phyloP scores from a whole-genome alignment of 2,888 invertebrate species.

The Apamea sordens region DNA sequence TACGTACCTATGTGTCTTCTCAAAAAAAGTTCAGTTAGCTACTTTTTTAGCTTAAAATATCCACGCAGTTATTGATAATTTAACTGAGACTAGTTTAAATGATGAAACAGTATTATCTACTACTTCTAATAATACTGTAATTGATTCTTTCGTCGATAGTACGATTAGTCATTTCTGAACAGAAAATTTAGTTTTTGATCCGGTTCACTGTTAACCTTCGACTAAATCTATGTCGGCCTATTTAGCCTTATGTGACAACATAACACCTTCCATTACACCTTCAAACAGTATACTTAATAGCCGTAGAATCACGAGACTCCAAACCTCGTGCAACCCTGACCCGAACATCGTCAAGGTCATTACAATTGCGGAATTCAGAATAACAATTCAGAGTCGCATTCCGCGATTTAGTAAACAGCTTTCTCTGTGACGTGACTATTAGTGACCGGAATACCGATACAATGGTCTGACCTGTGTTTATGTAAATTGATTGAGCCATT shows the following conservation, averaged over 20 bases:
- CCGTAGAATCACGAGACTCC: conserved; percentile 26
- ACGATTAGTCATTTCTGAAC: background rate
- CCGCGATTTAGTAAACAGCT: conserved; percentile 58
- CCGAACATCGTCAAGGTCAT: conserved; percentile 46
- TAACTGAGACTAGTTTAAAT: too few relatives aligned
- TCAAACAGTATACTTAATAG: background rate
- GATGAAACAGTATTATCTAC: background rate
- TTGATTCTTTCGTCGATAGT: background rate
- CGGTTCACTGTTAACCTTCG: background rate
- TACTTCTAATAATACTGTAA: background rate
- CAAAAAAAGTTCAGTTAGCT: background rate
- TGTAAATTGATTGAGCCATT: conserved; percentile 37
- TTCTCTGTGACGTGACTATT: conserved; percentile 48
- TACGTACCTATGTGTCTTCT: background rate
- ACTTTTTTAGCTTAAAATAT: too few relatives aligned
- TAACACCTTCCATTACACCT: conserved; percentile 19
- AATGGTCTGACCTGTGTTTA: conserved; percentile 22
- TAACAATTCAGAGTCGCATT: conserved; percentile 41
- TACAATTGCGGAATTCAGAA: conserved; percentile 40
- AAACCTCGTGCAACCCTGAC: conserved; percentile 39
- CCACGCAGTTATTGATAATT: too few relatives aligned
- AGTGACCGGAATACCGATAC: conserved; percentile 46
- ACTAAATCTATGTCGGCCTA: background rate
- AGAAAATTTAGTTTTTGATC: background rate
- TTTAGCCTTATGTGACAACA: background rate